Base-by-base conservation (phyloP, 2,797 vertebrate genomes). In the Takifugu ocellatus region DNA sequence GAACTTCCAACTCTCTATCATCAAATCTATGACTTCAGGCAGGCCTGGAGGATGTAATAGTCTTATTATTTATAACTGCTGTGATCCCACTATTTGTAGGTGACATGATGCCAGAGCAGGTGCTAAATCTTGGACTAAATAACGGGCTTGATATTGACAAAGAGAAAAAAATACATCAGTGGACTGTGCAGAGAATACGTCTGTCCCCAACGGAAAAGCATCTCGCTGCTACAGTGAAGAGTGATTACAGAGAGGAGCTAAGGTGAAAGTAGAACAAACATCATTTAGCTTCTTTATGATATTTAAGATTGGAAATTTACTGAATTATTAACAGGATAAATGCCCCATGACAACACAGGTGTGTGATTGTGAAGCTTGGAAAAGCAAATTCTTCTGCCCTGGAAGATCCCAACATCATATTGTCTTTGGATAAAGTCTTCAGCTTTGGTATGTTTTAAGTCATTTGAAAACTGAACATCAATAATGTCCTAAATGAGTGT, bases 151-250 rank as follows among this genome's bases (percentile, higher is more conserved):
- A 63, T 51, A 55, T 53, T 48, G 50, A 63, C 27, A 90, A 74
- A 71, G 89, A 63, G 67, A 89, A 51, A 80, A 60, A 53, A 42
- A 68, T 26, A 12, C 61, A 31, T 59, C 68, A 67, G 49, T 90
- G 91, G 86, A 82, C 77, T 12, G 72, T 98, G 78, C 94, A 96
- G 69, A 91, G 90, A 66, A 90, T 98, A 67, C 90, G 95, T 78
- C 90, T 98, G 75, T 97, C 96, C 54, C 93, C 95, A 42, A 78
- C 82, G 69, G 93, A 97, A 68, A 92, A 72, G 46, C 87, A 91
- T 36, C 87, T 98, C 63, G 94, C 95, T 16, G 86, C 89, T 55
- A 89, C 89, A 14, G 66, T 99, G 46, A 94, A 93, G 86, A 83
- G 70, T 17, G 62, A 74, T 57, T 74, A 87, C 67, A 87, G 78